Conservation (phyloP, 2,888 invertebrate genomes). For the Dynastes grantii region DNA sequence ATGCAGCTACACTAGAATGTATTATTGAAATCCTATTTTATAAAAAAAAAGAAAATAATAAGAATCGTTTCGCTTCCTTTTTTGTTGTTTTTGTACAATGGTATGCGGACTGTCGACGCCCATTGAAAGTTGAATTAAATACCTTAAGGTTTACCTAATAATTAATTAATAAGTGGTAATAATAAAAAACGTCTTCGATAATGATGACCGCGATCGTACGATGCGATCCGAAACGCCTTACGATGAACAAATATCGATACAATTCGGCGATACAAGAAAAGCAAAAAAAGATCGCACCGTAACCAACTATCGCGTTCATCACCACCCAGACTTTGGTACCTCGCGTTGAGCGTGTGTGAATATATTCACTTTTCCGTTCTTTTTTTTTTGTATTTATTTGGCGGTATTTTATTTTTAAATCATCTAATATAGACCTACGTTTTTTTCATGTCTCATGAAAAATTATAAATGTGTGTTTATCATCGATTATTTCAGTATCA, state of each 20-base stretch:
- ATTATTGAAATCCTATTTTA: too few species aligned
- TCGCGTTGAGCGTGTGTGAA: neutral
- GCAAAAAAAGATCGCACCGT: slow-evolving; percentile 25
- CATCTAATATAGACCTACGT: slow-evolving; percentile 72
- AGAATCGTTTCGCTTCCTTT: neutral
- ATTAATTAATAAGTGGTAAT: slow-evolving; percentile 1
- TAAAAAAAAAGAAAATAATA: neutral
- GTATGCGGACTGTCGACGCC: neutral
- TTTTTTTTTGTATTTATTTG: too few species aligned
- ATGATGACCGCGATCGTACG: slow-evolving; percentile 17
- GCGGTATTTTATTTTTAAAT: slow-evolving; percentile 55
- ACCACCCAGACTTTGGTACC: neutral
- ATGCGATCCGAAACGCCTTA: slow-evolving; percentile 18
- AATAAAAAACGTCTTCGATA: slow-evolving; percentile 1
- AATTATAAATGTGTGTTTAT: slow-evolving; percentile 58
- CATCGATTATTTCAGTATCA: slow-evolving; percentile 52
- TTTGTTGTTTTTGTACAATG: neutral
- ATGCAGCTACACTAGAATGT: too few species aligned
- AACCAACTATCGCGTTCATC: slow-evolving; percentile 8
- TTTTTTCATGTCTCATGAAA: slow-evolving; percentile 70
- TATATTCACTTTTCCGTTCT: neutral
- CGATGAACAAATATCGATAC: slow-evolving; percentile 26
- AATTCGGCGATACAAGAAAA: slow-evolving; percentile 38
- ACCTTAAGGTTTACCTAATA: slow-evolving; percentile 8
- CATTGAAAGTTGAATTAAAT: slow-evolving; percentile 16